phyloP scores from a whole-genome alignment of 2,888 invertebrate species.

The Drosophila kanekoi region DNA sequence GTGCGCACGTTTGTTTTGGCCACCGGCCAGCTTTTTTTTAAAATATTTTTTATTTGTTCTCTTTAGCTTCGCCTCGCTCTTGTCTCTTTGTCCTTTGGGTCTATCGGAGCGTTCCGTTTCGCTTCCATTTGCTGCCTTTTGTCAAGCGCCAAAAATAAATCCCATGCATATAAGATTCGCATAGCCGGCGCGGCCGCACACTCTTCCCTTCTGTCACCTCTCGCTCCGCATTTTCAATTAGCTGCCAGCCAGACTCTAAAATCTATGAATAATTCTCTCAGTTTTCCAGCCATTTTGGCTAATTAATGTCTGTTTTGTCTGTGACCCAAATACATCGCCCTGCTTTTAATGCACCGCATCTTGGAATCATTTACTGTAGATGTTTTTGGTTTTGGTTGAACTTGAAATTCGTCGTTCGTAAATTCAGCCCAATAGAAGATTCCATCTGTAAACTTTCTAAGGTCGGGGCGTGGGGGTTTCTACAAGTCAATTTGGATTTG shows the following conservation, averaged over 20 bases:
- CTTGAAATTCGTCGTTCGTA: conserved; percentile 43
- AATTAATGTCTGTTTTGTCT: conserved; percentile 56
- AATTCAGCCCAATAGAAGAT: conserved; percentile 3
- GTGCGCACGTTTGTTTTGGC: conserved; percentile 65
- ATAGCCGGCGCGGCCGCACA: not conserved
- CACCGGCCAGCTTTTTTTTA: conserved; percentile 50
- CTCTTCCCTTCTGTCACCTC: not conserved
- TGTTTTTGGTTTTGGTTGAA: conserved; percentile 39
- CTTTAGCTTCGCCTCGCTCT: conserved; percentile 11
- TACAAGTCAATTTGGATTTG: conserved; percentile 33
- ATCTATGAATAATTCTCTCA: conserved; percentile 18
- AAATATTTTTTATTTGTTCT: conserved; percentile 2
- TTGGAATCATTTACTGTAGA: conserved; percentile 25
- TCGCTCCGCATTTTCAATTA: not conserved
- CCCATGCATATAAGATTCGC: conserved; percentile 43
- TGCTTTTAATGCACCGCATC: conserved; percentile 36
- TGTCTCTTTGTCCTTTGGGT: conserved; percentile 39
- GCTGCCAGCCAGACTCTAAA: conserved; percentile 27
- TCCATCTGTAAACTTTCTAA: conserved; percentile 26
- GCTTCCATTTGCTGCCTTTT: conserved; percentile 33
- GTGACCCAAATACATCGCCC: conserved; percentile 56
- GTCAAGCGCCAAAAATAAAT: conserved; percentile 63
- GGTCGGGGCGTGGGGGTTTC: not conserved
- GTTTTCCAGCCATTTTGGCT: conserved; percentile 48
- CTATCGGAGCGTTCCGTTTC: conserved; percentile 39